Percentiles rank a stretch among this genome's conserved stretches.
These are phyloP conservation scores for Spheniscus mendiculus DNA, from an alignment of 2,113 vertebrate species.

Conservation along the genomic window DNA sequence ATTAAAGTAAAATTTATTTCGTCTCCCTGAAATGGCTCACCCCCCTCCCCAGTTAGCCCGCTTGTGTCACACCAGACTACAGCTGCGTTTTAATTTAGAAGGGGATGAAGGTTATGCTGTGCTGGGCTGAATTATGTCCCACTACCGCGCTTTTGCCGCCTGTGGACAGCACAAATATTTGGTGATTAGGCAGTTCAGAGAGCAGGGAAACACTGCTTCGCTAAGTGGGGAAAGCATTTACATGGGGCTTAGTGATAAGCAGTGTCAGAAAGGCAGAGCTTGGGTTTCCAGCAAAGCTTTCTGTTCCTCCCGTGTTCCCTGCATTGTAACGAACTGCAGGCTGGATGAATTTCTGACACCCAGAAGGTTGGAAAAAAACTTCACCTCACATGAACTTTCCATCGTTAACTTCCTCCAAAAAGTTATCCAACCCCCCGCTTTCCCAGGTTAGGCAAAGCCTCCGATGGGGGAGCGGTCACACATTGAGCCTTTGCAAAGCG, in stretches of 20 bases:
- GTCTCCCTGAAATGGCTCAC: neutral
- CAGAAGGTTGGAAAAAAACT: neutral
- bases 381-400: neutral
- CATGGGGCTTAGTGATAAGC: neutral
- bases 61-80: neutral
- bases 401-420: neutral
- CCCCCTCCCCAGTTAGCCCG: neutral
- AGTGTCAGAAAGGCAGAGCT: neutral
- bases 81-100: neutral
- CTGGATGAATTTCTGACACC: neutral
- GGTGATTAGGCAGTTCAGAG: neutral
- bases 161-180: constrained; percentile 7
- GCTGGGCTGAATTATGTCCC: neutral
- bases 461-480: accelerated
- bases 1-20: constrained; percentile 38
- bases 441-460: neutral
- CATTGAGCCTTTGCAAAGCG: accelerated
- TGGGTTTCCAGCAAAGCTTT: neutral
- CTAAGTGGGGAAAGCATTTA: neutral
- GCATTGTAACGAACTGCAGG: accelerated
- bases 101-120: neutral
- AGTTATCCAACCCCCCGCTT: accelerated
- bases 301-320: neutral
- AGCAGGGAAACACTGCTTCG: neutral
- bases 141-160: neutral